Evolutionary conservation across 2,113 vertebrate genomes (phyloP).

Genomic region (Brachirus orientalis): DNA sequence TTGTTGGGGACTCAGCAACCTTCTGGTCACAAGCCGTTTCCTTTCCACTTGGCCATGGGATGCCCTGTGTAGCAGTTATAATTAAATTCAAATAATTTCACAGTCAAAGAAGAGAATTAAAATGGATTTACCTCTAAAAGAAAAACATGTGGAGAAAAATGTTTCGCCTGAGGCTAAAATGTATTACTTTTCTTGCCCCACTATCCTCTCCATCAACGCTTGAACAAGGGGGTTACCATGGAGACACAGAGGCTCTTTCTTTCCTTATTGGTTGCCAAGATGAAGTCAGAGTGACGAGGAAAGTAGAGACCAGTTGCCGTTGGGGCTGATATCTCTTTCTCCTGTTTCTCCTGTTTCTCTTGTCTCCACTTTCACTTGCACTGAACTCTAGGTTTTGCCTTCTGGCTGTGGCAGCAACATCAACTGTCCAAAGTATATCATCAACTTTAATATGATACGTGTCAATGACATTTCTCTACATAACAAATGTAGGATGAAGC

Average conservation of each 20-base stretch:
- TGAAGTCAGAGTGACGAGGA: constrained; percentile 66
- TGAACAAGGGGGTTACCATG: constrained; percentile 69
- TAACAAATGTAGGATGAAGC: not conserved
- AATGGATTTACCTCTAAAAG: constrained; percentile 29
- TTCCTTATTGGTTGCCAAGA: constrained; percentile 64
- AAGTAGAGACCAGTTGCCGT: constrained; percentile 57
- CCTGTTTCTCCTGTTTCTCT: constrained; percentile 58
- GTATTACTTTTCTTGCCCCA: constrained; percentile 48
- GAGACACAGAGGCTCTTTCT: constrained; percentile 61
- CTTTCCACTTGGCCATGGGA: not conserved
- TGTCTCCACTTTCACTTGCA: constrained; percentile 47
- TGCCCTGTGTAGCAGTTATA: not conserved
- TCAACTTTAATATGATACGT: constrained; percentile 16
- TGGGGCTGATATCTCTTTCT: constrained; percentile 52
- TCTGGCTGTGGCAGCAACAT: not conserved
- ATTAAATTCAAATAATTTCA: not conserved
- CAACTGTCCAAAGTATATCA: not conserved
- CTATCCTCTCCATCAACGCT: constrained; percentile 67
- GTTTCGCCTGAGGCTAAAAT: constrained; percentile 47
- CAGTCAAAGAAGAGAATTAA: constrained; percentile 14
- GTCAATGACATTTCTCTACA: not conserved
- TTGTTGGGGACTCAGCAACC: no score
- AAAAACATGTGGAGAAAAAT: constrained; percentile 44
- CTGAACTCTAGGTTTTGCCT: constrained; percentile 1
- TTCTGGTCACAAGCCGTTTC: no score